These are phyloP conservation scores for Barnardius zonarius DNA, from an alignment of 2,113 vertebrate species.

Conservation along the genomic window DNA sequence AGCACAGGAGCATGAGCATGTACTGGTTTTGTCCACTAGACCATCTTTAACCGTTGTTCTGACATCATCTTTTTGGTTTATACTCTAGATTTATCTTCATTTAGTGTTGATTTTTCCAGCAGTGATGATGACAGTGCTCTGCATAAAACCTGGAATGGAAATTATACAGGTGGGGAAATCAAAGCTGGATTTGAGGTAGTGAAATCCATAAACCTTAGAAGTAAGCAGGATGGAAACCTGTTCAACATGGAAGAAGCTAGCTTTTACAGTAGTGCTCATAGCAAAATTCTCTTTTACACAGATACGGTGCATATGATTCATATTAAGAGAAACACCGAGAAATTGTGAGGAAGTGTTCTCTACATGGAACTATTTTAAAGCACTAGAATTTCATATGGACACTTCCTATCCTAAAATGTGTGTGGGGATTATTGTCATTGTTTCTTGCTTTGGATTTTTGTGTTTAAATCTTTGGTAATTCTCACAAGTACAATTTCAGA, in stretches of 20 bases:
- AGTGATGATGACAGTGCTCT: constrained; percentile 29
- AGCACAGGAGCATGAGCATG: neutral
- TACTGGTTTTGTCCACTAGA: neutral
- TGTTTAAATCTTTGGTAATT: constrained; percentile 49
- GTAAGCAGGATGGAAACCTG: neutral
- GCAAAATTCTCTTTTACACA: neutral
- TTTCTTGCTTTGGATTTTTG: neutral
- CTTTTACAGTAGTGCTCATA: constrained; percentile 52
- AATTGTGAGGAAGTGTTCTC: neutral
- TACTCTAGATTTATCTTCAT: neutral
- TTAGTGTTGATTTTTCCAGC: neutral
- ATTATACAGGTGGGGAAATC: neutral
- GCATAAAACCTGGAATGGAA: constrained; percentile 43
- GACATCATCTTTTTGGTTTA: neutral
- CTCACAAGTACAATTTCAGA: constrained; percentile 65
- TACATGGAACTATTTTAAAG: neutral
- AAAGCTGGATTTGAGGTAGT: constrained; percentile 47
- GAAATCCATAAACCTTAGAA: constrained; percentile 44
- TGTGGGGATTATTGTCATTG: neutral
- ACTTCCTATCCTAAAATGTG: neutral
- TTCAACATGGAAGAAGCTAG: constrained; percentile 50
- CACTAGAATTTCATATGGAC: neutral
- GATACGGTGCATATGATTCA: neutral
- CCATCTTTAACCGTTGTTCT: neutral
- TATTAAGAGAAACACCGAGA: neutral